Conservation (phyloP, 2,113 vertebrate genomes). For the Sardina pilchardus region DNA sequence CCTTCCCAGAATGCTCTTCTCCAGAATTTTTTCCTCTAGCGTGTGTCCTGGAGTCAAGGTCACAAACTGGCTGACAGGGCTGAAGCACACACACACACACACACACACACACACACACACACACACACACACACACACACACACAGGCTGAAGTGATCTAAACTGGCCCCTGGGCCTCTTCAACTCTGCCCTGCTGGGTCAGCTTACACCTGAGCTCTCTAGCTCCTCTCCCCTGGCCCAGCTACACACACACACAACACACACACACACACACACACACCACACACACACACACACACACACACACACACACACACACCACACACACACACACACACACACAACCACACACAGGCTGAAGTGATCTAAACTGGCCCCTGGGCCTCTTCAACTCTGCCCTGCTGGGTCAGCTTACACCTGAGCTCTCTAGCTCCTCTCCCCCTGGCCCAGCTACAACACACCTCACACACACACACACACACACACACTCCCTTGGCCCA, state of each 20-base stretch:
- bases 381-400: neutral
- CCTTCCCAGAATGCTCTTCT: no score
- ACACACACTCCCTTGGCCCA: neutral
- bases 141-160: neutral
- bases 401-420: neutral
- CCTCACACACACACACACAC: slow-evolving; percentile 10
- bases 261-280: neutral
- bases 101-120: no score
- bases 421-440: neutral
- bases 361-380: neutral
- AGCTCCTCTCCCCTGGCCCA: neutral
- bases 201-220: neutral
- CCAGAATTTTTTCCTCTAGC: no score
- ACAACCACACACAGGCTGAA: no score
- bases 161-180: neutral
- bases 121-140: no score
- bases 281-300: slow-evolving; percentile 14
- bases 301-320: no score
- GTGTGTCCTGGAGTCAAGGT: neutral
- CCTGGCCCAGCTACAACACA: neutral
- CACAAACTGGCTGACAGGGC: neutral
- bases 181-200: neutral
- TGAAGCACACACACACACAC: no score
- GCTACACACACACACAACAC: neutral
- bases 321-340: no score